Evolutionary conservation across 2,797 vertebrate species (phyloP).

Genomic region (Manis pentadactyla): DNA sequence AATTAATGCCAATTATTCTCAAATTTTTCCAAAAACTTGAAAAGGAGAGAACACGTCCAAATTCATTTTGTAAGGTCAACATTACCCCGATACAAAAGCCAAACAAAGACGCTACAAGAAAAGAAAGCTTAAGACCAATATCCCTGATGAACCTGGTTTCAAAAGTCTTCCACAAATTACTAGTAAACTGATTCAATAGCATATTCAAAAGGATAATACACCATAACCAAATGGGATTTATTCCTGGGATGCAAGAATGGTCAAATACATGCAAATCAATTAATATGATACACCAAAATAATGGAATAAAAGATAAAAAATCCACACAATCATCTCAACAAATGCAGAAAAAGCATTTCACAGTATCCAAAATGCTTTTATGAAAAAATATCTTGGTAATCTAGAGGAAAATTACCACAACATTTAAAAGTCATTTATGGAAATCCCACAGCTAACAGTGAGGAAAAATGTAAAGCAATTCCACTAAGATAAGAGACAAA

Average conservation of each 20-base stretch:
- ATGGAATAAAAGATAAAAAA: neutral
- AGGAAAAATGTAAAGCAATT: neutral
- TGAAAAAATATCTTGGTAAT: neutral
- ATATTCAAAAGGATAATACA: neutral
- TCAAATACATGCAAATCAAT: neutral
- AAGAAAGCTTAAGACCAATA: neutral
- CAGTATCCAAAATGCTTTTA: neutral
- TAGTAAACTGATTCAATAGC: neutral
- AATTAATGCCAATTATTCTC: neutral
- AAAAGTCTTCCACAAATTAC: neutral
- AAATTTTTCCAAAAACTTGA: neutral
- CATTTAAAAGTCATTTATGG: neutral
- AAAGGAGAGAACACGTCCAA: neutral
- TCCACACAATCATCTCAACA: neutral
- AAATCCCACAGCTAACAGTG: neutral
- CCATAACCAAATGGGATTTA: neutral
- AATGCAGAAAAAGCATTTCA: neutral
- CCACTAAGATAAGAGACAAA: neutral
- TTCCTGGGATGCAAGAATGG: neutral
- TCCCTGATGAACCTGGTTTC: neutral
- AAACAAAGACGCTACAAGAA: neutral
- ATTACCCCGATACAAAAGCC: neutral
- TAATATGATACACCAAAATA: neutral
- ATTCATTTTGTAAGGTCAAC: neutral
- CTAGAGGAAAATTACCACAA: neutral